Evolutionary conservation across 2,797 vertebrate genomes (phyloP).

Genomic region (Staurois parvus): DNA sequence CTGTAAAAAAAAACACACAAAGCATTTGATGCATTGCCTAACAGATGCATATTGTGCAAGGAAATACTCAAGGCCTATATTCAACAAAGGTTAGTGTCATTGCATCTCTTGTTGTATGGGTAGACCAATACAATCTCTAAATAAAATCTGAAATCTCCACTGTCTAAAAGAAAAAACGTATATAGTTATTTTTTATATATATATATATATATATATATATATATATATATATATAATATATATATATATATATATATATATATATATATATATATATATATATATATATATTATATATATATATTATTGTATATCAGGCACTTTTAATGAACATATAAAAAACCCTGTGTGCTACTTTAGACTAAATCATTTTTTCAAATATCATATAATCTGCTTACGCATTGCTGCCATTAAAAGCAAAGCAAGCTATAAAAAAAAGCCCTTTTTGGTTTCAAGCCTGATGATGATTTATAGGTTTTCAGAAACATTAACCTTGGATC

Average conservation of each 20-base stretch:
- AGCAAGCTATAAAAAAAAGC: slow-evolving; percentile 30
- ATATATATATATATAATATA: no score
- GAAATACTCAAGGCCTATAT: no score
- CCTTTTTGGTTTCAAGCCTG: slow-evolving; percentile 60
- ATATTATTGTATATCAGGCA: background rate
- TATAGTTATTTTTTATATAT: no score
- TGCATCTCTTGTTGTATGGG: background rate
- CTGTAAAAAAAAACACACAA: background rate
- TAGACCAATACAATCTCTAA: no score
- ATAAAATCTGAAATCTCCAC: background rate
- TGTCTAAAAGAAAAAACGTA: background rate
- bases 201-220: no score
- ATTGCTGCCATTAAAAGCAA: slow-evolving; percentile 58
- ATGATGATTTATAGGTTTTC: slow-evolving; percentile 4
- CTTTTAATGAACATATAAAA: background rate
- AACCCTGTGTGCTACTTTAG: slow-evolving; percentile 39
- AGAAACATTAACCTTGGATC: slow-evolving; percentile 63
- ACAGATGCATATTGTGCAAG: background rate
- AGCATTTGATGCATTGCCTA: background rate
- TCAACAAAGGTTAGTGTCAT: background rate
- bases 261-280: no score
- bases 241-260: background rate
- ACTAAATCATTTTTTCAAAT: slow-evolving; percentile 64
- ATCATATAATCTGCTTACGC: slow-evolving; percentile 68
- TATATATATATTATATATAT: no score